These are phyloP conservation scores for Hanleya hanleyi DNA, from an alignment of 2,888 invertebrate species.

Conservation along the genomic window DNA sequence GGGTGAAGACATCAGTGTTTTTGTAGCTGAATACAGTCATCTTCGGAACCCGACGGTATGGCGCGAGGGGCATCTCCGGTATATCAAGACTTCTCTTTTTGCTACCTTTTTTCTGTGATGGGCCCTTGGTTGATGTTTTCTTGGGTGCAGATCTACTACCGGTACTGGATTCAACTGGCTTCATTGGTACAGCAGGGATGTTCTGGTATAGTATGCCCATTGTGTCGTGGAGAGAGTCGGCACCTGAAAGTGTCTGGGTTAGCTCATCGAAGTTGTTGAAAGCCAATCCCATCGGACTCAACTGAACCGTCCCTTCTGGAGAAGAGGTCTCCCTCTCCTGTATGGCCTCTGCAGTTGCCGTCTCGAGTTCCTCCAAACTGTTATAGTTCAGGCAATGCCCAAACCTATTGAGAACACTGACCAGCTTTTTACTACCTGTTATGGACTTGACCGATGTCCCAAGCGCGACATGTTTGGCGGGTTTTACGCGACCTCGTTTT, in stretches of 20 bases:
- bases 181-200: neutral
- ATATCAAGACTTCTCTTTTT: slow-evolving; percentile 2
- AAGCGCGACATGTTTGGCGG: slow-evolving; percentile 19
- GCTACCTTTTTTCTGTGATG: neutral
- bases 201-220: slow-evolving; percentile 30
- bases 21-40: slow-evolving; percentile 17
- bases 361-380: slow-evolving; percentile 21
- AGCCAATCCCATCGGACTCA: too few relatives aligned
- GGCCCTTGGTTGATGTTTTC: neutral
- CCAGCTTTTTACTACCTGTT: slow-evolving; percentile 28
- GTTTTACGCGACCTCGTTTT: slow-evolving; percentile 11
- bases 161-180: neutral
- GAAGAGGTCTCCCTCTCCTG: neutral
- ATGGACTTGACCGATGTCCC: slow-evolving; percentile 23
- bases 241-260: slow-evolving; percentile 20
- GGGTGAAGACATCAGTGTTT: neutral
- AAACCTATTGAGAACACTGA: slow-evolving; percentile 23
- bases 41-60: slow-evolving; percentile 19
- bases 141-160: neutral
- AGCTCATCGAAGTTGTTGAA: slow-evolving; percentile 30
- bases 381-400: slow-evolving; percentile 23
- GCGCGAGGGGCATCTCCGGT: neutral
- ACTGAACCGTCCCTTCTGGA: slow-evolving; percentile 13
- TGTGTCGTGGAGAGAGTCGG: slow-evolving; percentile 25
- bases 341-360: slow-evolving; percentile 10